These are phyloP conservation scores for Lethenteron camtschaticum DNA, from an alignment of 2,113 vertebrate species.

Conservation along the genomic window DNA sequence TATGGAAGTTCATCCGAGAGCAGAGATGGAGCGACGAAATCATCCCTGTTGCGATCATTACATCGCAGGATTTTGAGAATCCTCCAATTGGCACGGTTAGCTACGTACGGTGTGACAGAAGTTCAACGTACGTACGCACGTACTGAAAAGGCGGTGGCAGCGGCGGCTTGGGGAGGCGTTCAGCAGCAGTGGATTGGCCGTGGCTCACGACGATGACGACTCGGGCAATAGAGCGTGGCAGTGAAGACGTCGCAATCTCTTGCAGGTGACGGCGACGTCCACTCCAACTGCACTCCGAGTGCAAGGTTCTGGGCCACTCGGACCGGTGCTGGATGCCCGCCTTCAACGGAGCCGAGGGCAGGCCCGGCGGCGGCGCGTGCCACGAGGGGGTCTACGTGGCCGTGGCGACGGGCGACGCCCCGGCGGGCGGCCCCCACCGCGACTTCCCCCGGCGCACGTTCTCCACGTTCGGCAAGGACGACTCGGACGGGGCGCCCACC, in stretches of 20 bases:
- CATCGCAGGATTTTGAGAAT: too few species aligned
- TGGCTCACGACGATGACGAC: too few species aligned
- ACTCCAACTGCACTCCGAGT: slow-evolving; percentile 78
- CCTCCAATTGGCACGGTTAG: too few species aligned
- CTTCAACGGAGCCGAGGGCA: slow-evolving; percentile 55
- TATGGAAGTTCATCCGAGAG: too few species aligned
- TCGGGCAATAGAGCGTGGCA: too few species aligned
- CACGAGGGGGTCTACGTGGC: not conserved
- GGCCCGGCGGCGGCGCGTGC: not conserved
- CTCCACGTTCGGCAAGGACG: slow-evolving; percentile 1
- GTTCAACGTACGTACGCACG: too few species aligned
- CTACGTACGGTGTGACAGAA: too few species aligned
- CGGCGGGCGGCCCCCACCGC: not conserved
- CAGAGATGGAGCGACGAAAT: too few species aligned
- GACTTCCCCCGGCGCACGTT: slow-evolving; percentile 5
- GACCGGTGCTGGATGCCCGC: slow-evolving; percentile 99
- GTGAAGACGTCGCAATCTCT: not conserved
- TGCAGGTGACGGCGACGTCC: slow-evolving; percentile 5
- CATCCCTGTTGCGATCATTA: too few species aligned
- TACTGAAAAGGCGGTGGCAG: too few species aligned
- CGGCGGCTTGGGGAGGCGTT: too few species aligned
- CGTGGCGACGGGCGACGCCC: not conserved
- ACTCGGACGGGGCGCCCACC: not conserved
- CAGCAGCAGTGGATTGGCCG: too few species aligned
- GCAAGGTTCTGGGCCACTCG: slow-evolving; percentile 92